Conservation (phyloP, 2,888 invertebrate species). For the Daptonema setosum region DNA sequence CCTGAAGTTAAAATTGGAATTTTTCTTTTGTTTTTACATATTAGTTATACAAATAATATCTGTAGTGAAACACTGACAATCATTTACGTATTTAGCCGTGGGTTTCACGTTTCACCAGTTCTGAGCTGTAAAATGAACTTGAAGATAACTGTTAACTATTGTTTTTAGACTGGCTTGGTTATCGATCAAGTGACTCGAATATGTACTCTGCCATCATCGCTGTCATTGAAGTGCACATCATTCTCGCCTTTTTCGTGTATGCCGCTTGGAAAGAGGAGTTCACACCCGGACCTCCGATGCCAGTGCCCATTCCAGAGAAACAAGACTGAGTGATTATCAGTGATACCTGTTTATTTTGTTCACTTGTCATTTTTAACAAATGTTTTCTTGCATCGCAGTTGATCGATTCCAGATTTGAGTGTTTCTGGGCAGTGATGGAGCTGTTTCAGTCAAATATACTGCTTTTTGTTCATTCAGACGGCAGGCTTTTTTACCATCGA, state of each 20-base stretch:
- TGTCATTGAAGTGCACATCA: constrained; percentile 14
- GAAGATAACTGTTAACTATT: neutral
- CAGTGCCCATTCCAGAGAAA: neutral
- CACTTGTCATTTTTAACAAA: too few relatives aligned
- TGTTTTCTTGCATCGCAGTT: neutral
- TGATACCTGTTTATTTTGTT: too few relatives aligned
- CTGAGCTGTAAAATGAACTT: too few relatives aligned
- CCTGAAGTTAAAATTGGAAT: neutral
- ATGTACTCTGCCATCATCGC: constrained; percentile 24
- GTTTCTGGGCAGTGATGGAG: neutral
- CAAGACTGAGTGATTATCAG: too few relatives aligned
- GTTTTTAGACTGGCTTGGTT: constrained; percentile 18
- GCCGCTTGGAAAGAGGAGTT: constrained; percentile 7
- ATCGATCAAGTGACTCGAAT: constrained; percentile 15
- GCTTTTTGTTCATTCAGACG: too few relatives aligned
- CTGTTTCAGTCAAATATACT: too few relatives aligned
- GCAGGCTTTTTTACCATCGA: too few relatives aligned
- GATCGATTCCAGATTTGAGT: neutral
- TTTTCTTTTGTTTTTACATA: too few relatives aligned
- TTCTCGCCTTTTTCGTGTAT: constrained; percentile 7
- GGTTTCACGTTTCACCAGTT: too few relatives aligned
- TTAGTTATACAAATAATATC: too few relatives aligned
- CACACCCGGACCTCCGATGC: neutral
- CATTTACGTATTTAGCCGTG: too few relatives aligned
- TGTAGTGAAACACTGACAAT: too few relatives aligned